Evolutionary conservation across 2,888 invertebrate genomes (phyloP).

Genomic region (Harpalus rubripes): DNA sequence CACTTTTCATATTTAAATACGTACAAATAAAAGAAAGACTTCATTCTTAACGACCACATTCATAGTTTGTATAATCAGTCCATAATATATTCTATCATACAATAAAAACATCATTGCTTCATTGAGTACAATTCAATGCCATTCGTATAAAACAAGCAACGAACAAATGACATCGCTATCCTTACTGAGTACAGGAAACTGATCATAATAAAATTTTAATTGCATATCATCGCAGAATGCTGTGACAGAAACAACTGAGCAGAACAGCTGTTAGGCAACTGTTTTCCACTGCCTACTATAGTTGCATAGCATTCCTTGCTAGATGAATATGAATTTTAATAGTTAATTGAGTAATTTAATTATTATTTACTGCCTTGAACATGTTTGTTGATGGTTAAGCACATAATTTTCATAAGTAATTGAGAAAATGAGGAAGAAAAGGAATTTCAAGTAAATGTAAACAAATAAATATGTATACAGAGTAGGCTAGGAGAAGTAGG

Average conservation of each 20-base stretch:
- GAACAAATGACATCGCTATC: conserved; percentile 28
- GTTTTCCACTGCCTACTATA: conserved; percentile 16
- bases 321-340: conserved; percentile 28
- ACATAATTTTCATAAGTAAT: neutral
- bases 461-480: no score
- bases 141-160: conserved; percentile 46
- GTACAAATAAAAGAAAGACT: conserved; percentile 13
- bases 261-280: conserved; percentile 26
- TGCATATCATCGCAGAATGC: conserved; percentile 47
- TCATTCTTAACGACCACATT: conserved; percentile 33
- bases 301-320: conserved; percentile 22
- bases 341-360: conserved; percentile 21
- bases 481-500: no score
- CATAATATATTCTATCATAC: conserved; percentile 21
- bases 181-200: conserved; percentile 53
- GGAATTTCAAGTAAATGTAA: neutral
- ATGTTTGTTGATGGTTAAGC: neutral
- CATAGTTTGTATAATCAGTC: conserved; percentile 19
- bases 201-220: conserved; percentile 61
- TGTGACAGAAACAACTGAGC: conserved; percentile 24
- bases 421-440: neutral
- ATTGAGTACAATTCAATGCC: conserved; percentile 43
- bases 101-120: conserved; percentile 45
- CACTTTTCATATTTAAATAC: neutral
- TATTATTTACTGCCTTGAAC: conserved; percentile 25